Conservation (phyloP, 2,113 vertebrate genomes). For the Motacilla tschutschensis region DNA sequence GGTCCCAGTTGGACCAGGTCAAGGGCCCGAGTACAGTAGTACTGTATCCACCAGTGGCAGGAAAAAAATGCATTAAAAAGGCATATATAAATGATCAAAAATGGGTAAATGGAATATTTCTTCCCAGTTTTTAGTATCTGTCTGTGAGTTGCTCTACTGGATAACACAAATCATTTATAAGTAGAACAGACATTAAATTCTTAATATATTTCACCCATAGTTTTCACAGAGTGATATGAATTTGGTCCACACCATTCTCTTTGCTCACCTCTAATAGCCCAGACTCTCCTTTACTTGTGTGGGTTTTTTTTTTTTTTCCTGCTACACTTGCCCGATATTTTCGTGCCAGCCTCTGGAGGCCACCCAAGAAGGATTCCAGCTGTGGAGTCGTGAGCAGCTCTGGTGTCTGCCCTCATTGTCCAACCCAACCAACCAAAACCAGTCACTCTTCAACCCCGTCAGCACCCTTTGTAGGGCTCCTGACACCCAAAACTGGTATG, state of each 20-base stretch:
- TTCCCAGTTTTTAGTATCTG: not conserved
- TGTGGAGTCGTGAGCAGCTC: not conserved
- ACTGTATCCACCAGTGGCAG: not conserved
- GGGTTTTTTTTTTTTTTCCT: rapidly evolving
- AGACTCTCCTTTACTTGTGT: not conserved
- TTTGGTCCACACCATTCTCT: not conserved
- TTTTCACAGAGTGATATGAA: not conserved
- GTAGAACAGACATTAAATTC: not conserved
- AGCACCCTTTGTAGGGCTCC: not conserved
- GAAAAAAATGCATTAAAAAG: not conserved
- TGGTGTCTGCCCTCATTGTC: not conserved
- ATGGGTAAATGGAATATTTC: not conserved
- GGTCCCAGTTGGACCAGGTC: not conserved
- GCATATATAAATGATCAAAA: not conserved
- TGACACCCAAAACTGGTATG: not conserved
- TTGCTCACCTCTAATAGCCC: not conserved
- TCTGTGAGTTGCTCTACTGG: not conserved
- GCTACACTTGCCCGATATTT: not conserved
- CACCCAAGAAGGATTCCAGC: not conserved
- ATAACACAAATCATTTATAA: not conserved
- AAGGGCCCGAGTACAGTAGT: rapidly evolving
- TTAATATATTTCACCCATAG: not conserved
- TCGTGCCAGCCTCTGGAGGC: not conserved
- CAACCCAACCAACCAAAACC: not conserved
- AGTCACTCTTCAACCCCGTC: not conserved